These are phyloP conservation scores for Megaceryle alcyon DNA, from an alignment of 2,797 vertebrate genomes.

Conservation along the genomic window DNA sequence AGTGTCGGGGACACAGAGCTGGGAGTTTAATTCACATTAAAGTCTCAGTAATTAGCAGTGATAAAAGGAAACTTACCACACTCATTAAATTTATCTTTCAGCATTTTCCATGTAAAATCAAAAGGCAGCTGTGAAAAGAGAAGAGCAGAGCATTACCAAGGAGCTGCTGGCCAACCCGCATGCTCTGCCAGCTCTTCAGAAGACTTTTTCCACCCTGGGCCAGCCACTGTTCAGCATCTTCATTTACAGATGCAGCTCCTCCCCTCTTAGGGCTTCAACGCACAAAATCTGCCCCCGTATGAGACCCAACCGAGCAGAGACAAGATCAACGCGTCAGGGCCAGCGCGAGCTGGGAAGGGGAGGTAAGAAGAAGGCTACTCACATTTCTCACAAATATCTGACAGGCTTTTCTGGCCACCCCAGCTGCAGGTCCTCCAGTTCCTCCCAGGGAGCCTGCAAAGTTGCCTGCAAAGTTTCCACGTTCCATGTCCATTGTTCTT, in stretches of 20 bases:
- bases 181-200: neutral
- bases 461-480: slow-evolving; percentile 90
- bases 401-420: slow-evolving; percentile 91
- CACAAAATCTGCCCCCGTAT: neutral
- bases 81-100: slow-evolving; percentile 97
- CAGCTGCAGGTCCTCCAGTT: slow-evolving; percentile 85
- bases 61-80: slow-evolving; percentile 85
- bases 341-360: neutral
- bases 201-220: fast-evolving
- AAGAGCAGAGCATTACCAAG: neutral
- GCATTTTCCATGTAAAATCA: slow-evolving; percentile 98
- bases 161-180: neutral
- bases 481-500: slow-evolving; percentile 91
- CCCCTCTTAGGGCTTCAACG: neutral
- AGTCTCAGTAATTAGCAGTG: neutral
- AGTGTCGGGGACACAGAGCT: neutral
- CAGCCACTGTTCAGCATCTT: neutral
- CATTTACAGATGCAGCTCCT: neutral
- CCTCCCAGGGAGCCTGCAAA: slow-evolving; percentile 87
- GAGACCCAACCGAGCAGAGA: fast-evolving
- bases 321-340: fast-evolving
- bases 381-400: slow-evolving; percentile 99
- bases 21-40: neutral
- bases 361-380: slow-evolving; percentile 66
- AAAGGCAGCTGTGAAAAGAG: slow-evolving; percentile 88